A percentile compares a stretch with the other conserved stretches of the same genome.
Evolutionary conservation across 2,113 vertebrate species (phyloP).

Genomic region (Centropristis striata): DNA sequence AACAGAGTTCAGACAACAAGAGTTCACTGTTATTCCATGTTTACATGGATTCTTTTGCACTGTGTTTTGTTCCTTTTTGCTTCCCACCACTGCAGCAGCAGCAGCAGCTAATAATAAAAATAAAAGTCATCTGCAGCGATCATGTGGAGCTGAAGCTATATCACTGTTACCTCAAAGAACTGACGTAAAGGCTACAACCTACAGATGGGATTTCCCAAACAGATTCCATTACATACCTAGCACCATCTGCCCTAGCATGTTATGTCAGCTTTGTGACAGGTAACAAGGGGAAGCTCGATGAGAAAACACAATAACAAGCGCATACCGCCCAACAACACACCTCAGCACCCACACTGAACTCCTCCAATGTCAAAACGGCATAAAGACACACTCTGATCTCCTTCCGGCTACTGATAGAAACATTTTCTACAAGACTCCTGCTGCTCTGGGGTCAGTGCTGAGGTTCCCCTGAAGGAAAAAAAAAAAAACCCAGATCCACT

Average conservation of each 20-base stretch:
- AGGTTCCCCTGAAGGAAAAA: conserved; percentile 21
- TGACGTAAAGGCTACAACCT: conserved; percentile 24
- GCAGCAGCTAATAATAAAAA: conserved; percentile 31
- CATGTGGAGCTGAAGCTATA: conserved; percentile 20
- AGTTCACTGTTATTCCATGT: conserved; percentile 67
- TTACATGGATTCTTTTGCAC: conserved; percentile 67
- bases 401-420: conserved; percentile 52
- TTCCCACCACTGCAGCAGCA: not conserved
- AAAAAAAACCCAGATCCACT: conserved; percentile 15
- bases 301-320: conserved; percentile 75
- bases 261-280: conserved; percentile 75
- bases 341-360: conserved; percentile 48
- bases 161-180: conserved; percentile 8
- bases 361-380: conserved; percentile 69
- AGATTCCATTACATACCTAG: conserved; percentile 65
- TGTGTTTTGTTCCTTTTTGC: conserved; percentile 69
- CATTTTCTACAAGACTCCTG: conserved; percentile 60
- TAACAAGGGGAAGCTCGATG: conserved; percentile 68
- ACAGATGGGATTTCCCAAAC: conserved; percentile 69
- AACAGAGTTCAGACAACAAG: conserved; percentile 70
- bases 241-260: conserved; percentile 72
- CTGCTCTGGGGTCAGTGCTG: conserved; percentile 65
- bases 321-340: conserved; percentile 61
- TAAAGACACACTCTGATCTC: conserved; percentile 70
- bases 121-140: conserved; percentile 20